Evolutionary conservation across 2,888 invertebrate genomes (phyloP), one percentile per base, ranked within the genome.

Genomic region (Aromia moschata): DNA sequence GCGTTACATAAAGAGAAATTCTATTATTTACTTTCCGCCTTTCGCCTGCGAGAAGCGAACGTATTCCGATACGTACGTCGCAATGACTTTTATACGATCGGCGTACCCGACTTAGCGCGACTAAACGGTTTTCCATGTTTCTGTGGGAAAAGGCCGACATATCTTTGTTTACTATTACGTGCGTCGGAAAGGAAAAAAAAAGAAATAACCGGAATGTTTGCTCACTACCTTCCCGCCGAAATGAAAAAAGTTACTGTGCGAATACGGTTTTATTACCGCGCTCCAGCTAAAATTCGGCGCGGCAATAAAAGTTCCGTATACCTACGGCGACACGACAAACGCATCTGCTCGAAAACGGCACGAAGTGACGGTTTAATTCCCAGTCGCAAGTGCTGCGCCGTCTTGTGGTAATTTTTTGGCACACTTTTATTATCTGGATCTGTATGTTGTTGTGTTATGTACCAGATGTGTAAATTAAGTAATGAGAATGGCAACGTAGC

Each of bases 41-140:
- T 4, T 40, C 16, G 38, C 1, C n/a, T n/a, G 3, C 25, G n/a
- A 7, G 5, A 17, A 11, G 4, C n/a, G 2, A 1, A n/a, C 47
- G 47, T 47, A 47, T 17, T 47, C 38, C 38, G 38, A 30, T 30
- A 49, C 15, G 15, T 56, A 56, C 49, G 49, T 36, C 41, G 17
- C 40, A 31, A 41, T 52, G 45, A 56, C 44, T 56, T 45, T 60
- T 55, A 43, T 56, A 25, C 44, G 14, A 30, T 20, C 38, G 40
- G 20, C 52, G 56, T 45, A 49, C 56, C 37, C 45, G 43, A 20
- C 37, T 49, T 49, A 51, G 43, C 40, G 25, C 30, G 18, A 57
- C 65, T 69, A 69, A 69, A 69, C 64, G 69, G 57, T 67, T 69
- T 69, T 69, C 64, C 69, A 62, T 69, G 69, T 69, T 69, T 66